Conservation (phyloP, 1,140 invertebrate species). For the Zaprionus capensis region DNA sequence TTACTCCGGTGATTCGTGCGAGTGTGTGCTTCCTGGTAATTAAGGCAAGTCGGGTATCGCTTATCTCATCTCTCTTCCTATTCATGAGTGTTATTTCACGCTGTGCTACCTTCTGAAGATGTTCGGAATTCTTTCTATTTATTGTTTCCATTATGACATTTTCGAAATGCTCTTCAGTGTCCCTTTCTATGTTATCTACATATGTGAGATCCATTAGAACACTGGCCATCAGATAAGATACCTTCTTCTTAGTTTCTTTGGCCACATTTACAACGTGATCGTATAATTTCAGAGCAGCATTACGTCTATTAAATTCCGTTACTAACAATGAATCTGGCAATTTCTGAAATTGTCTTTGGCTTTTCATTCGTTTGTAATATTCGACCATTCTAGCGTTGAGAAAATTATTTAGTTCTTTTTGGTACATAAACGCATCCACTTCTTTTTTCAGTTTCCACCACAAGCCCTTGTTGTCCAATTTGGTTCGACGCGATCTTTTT, state of each 20-base stretch:
- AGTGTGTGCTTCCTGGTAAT: conserved; percentile 57
- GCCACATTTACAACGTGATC: background rate
- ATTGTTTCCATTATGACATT: background rate
- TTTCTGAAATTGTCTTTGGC: background rate
- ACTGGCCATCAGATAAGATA: conserved; percentile 13
- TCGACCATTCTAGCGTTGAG: conserved; percentile 40
- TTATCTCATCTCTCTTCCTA: conserved; percentile 59
- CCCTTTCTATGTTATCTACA: conserved; percentile 3
- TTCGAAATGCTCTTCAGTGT: conserved; percentile 42
- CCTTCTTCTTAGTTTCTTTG: conserved; percentile 13
- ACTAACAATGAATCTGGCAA: background rate
- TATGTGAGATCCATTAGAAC: conserved; percentile 46
- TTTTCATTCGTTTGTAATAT: conserved; percentile 43
- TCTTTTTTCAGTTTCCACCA: background rate
- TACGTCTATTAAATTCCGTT: background rate
- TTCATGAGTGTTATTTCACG: conserved; percentile 27
- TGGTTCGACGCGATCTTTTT: background rate
- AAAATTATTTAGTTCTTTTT: too few relatives aligned
- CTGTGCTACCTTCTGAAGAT: conserved; percentile 11
- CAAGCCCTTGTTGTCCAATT: background rate
- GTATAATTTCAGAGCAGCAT: background rate
- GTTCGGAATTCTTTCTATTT: conserved; percentile 26
- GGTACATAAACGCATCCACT: too few relatives aligned
- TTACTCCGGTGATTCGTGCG: conserved; percentile 41
- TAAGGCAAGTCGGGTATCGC: conserved; percentile 49